Evolutionary conservation across 37 sponge, comb jelly and placozoan species (phyloP).

Genomic region (Hexactinellida sp.): DNA sequence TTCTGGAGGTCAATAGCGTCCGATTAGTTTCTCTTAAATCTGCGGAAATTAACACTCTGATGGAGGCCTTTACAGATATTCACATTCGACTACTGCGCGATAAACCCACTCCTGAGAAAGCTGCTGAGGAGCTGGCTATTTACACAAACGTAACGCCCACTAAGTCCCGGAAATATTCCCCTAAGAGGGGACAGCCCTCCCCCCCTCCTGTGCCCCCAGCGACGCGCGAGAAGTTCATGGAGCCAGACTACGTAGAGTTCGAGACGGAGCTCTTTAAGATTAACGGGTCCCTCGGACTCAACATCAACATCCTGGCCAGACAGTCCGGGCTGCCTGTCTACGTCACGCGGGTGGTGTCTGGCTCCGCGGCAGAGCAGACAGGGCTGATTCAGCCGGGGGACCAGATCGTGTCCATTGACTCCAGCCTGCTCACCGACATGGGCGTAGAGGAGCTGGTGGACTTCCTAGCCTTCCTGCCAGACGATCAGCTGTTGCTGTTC

Average conservation of each 20-base stretch:
- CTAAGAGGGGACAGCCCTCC: background rate
- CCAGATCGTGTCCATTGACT: background rate
- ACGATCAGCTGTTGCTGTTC: background rate
- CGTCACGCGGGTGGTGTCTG: background rate
- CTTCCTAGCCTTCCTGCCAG: background rate
- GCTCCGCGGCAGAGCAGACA: background rate
- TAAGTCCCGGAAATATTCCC: background rate
- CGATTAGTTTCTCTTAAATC: background rate
- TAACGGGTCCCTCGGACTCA: background rate
- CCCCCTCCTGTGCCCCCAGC: slow-evolving; percentile 3
- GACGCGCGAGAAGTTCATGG: slow-evolving; percentile 2
- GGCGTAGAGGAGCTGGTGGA: background rate
- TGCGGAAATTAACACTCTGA: background rate
- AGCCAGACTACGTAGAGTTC: background rate
- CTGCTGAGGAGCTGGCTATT: background rate
- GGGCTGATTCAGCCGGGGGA: background rate
- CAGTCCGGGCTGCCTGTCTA: background rate
- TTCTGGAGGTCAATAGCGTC: background rate
- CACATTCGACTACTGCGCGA: background rate
- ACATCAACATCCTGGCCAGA: background rate
- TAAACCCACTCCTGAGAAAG: background rate
- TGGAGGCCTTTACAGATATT: slow-evolving; percentile 2
- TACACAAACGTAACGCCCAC: background rate
- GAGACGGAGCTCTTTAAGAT: background rate
- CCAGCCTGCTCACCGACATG: background rate